Percentiles rank a stretch among this genome's conserved stretches.
phyloP scores from a whole-genome alignment of 2,797 vertebrate species.

The Enteromius thamalakanensis region DNA sequence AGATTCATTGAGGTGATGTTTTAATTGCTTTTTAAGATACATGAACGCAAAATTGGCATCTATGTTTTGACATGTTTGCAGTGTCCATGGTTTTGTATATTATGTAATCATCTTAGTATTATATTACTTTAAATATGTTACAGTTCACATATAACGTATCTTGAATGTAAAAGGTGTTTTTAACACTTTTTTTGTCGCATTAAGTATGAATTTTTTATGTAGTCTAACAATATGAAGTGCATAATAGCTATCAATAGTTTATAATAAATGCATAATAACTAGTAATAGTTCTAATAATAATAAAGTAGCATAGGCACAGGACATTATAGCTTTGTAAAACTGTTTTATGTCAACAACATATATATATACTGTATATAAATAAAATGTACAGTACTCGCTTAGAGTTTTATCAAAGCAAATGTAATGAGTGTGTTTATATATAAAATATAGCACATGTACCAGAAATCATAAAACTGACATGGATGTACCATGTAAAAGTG shows the following conservation, averaged over 20 bases:
- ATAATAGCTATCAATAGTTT: neutral
- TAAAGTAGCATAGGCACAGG: neutral
- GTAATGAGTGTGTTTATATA: too few relatives aligned
- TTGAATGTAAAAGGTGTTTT: neutral
- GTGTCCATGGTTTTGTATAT: neutral
- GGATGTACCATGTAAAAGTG: too few relatives aligned
- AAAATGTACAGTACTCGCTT: too few relatives aligned
- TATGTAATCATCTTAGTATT: neutral
- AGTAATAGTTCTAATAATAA: neutral
- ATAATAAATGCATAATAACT: neutral
- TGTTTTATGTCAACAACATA: too few relatives aligned
- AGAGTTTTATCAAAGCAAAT: too few relatives aligned
- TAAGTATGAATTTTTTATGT: neutral
- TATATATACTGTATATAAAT: too few relatives aligned
- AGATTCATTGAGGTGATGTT: slow-evolving; percentile 36
- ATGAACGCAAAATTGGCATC: neutral
- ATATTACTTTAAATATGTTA: neutral
- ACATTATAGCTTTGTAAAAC: too few relatives aligned
- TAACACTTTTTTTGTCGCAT: neutral
- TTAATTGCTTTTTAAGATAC: neutral
- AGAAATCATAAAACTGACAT: too few relatives aligned
- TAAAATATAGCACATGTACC: too few relatives aligned
- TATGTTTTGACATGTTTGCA: too few relatives aligned
- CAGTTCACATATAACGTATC: neutral
- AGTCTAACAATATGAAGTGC: neutral